phyloP scores from a whole-genome alignment of 2,113 vertebrate species.

The Scalopus aquaticus region DNA sequence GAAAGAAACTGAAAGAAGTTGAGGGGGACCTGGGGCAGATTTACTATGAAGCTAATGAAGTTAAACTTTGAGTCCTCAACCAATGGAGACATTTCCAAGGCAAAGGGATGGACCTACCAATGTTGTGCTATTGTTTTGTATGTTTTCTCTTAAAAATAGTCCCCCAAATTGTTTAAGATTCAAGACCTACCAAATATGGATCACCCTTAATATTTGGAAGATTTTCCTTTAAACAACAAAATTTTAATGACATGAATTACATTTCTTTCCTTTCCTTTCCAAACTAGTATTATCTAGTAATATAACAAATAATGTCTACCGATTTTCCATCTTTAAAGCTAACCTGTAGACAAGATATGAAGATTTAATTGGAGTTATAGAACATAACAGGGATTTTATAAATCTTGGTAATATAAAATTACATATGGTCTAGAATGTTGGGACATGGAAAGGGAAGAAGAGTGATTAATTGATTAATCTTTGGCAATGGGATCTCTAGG shows the following conservation, averaged over 20 bases:
- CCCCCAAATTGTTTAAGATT: neutral
- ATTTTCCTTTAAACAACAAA: neutral
- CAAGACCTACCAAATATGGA: slow-evolving; percentile 1
- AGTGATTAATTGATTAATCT: neutral
- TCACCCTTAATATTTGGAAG: neutral
- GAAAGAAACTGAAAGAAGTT: neutral
- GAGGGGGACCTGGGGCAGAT: neutral
- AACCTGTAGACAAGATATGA: neutral
- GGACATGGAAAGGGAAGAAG: neutral
- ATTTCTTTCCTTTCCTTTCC: slow-evolving; percentile 7
- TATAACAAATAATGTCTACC: neutral
- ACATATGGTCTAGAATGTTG: too few species aligned
- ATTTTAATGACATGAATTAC: slow-evolving; percentile 23
- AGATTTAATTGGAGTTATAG: slow-evolving; percentile 6
- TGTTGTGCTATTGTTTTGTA: neutral
- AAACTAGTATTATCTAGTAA: neutral
- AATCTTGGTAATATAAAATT: slow-evolving; percentile 33
- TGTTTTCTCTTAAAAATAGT: neutral
- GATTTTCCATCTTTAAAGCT: neutral
- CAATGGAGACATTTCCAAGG: neutral
- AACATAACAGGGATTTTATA: neutral
- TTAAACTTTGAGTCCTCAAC: neutral
- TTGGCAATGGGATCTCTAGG: neutral
- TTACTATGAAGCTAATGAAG: neutral
- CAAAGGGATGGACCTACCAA: neutral